Percentiles rank a stretch among this genome's conserved stretches.
phyloP scores from a whole-genome alignment of 2,888 invertebrate genomes.

The Adelognathus sp. region DNA sequence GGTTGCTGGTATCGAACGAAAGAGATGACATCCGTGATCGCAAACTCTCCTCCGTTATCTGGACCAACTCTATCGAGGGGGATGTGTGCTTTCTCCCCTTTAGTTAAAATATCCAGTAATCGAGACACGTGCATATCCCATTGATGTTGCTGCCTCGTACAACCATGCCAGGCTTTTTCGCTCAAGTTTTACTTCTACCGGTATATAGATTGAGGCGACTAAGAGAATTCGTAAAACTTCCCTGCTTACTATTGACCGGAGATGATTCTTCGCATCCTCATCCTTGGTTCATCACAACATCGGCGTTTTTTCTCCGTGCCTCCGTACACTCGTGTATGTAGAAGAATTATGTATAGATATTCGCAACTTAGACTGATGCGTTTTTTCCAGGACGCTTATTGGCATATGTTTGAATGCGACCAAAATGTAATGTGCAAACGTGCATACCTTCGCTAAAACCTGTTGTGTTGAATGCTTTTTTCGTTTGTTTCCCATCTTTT shows the following conservation, averaged over 20 bases:
- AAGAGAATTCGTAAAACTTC: constrained; percentile 9
- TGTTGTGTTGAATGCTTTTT: constrained; percentile 24
- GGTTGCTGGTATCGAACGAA: constrained; percentile 31
- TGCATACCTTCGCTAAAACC: constrained; percentile 46
- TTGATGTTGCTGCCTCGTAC: constrained; percentile 29
- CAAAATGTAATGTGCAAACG: constrained; percentile 27
- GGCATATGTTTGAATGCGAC: constrained; percentile 33
- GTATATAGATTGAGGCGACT: neutral
- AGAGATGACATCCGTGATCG: constrained; percentile 19
- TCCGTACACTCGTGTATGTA: neutral
- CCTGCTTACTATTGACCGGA: neutral
- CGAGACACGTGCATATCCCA: constrained; percentile 44
- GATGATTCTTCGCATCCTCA: constrained; percentile 12
- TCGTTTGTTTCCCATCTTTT: neutral
- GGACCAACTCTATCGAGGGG: constrained; percentile 14
- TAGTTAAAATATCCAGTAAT: constrained; percentile 2
- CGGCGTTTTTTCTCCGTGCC: neutral
- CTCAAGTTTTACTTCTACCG: constrained; percentile 1
- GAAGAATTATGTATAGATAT: neutral
- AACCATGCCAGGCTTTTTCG: neutral
- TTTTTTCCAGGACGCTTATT: constrained; percentile 9
- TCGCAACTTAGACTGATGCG: constrained; percentile 26
- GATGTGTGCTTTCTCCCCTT: neutral
- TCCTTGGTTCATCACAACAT: neutral
- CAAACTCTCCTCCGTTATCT: constrained; percentile 22